Evolutionary conservation across 2,888 invertebrate species (phyloP).

Genomic region (Ophioninae sp.): DNA sequence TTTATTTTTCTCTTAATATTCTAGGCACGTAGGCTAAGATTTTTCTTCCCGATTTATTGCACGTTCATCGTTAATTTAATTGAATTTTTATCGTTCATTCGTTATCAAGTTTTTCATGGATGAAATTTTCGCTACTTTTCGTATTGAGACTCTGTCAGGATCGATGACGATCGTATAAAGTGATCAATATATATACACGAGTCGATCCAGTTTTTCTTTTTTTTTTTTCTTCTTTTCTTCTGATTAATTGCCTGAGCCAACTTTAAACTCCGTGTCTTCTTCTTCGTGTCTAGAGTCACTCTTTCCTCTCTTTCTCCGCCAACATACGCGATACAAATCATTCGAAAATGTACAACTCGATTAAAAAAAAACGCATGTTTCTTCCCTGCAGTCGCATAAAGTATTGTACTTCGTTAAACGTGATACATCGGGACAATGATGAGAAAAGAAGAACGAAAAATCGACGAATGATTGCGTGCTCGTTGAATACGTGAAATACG

Average conservation of each 20-base stretch:
- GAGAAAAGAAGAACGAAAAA: not conserved
- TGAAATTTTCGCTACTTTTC: slow-evolving; percentile 3
- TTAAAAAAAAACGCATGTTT: slow-evolving; percentile 26
- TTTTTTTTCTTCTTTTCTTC: slow-evolving; percentile 21
- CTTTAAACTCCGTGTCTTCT: slow-evolving; percentile 26
- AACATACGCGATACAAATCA: slow-evolving; percentile 37
- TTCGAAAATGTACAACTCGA: slow-evolving; percentile 30
- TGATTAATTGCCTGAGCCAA: not conserved
- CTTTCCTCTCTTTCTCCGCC: not conserved
- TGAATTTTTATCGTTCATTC: slow-evolving; percentile 4
- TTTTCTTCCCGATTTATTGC: not conserved
- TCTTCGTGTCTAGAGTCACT: not conserved
- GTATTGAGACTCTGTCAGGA: slow-evolving; percentile 26
- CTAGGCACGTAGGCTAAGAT: not conserved
- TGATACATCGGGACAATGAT: not conserved
- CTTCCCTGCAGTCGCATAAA: slow-evolving; percentile 43
- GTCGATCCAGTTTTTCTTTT: slow-evolving; percentile 14
- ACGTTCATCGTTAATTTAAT: not conserved
- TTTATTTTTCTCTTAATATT: slow-evolving; percentile 1
- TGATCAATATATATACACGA: not conserved
- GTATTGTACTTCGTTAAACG: slow-evolving; percentile 17
- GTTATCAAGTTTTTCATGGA: no score
- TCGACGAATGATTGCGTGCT: not conserved
- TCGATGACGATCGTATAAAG: slow-evolving; percentile 30
- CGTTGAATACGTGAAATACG: not conserved